Conservation (phyloP, 2,888 invertebrate genomes). For the Xestoiulus laeticollis region DNA sequence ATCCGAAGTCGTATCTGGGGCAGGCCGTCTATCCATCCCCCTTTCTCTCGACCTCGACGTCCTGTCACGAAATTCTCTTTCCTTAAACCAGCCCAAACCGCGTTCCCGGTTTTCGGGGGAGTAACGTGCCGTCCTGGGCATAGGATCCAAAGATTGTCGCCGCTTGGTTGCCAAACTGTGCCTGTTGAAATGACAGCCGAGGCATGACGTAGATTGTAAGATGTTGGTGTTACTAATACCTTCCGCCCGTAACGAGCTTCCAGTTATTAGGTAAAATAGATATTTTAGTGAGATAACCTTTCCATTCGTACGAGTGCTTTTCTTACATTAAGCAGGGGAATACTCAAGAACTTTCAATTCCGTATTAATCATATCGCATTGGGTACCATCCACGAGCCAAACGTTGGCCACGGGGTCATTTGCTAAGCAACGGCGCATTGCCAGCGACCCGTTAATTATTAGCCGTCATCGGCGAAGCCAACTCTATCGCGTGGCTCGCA, state of each 20-base stretch:
- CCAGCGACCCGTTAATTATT: neutral
- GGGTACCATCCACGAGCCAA: neutral
- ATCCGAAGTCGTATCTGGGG: neutral
- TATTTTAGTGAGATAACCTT: conserved; percentile 23
- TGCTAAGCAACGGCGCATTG: neutral
- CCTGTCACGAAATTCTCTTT: neutral
- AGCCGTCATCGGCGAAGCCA: neutral
- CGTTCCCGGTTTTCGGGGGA: conserved; percentile 40
- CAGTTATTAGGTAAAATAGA: conserved; percentile 10
- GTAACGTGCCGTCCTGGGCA: neutral
- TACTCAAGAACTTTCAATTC: neutral
- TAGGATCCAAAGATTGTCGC: conserved; percentile 27
- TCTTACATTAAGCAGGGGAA: neutral
- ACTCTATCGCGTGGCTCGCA: neutral
- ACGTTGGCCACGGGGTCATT: neutral
- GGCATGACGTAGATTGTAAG: conserved; percentile 32
- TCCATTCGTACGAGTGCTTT: neutral
- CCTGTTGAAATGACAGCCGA: conserved; percentile 49
- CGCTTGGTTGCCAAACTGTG: conserved; percentile 51
- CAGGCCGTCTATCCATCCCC: conserved; percentile 39
- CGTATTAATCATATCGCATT: neutral
- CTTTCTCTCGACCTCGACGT: conserved; percentile 39
- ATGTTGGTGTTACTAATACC: conserved; percentile 11
- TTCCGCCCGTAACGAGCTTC: neutral
- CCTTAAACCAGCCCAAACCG: conserved; percentile 27